Base-by-base conservation (phyloP, 2,888 invertebrate species). In the Agrenia bidenticulata region DNA sequence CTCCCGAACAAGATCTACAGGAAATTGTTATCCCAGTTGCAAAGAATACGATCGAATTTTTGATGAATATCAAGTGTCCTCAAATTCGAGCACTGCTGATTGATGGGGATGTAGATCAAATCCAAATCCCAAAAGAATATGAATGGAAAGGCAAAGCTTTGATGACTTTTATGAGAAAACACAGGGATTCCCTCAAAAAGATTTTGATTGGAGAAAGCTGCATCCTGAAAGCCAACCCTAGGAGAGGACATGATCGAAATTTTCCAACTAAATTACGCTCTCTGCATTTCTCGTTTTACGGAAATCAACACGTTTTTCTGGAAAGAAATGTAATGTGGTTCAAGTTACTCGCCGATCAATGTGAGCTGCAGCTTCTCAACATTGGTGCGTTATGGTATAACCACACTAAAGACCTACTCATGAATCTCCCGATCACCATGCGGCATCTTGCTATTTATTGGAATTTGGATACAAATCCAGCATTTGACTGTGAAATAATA, bases 21-120 rank as follows among this genome's bases (percentile, higher is more conserved):
- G n/a, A 19, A 15, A 9, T 17, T n/a, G 19, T 15, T 15, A 15
- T 51, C 7, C 2, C 32, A 2, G 50, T 60, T 19, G 60, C 60
- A 9, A 51, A 19, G 27, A 60, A 60, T 21, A 50, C 21, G 32
- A 23, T 50, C 21, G 32, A 2, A 15, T 27, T 32, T 32, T 50
- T 21, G 32, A 32, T 13, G 11, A 24, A 32, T 19, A 26, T 50
- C 5, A 4, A 45, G 9, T 45, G 45, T 19, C 45, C 45, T 45
- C 5, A 19, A 45, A 11, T 45, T 11, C 5, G 19, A 45, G 2
- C 9, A 5, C 45, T 51, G 2, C 4, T 41, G n/a, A 17, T 61
- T 21, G 61, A 61, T 24, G 61, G 61, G 2, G 61, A 61, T 53
- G 41, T 61, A 9, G 61, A 61, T 5, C 61, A 61, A 54, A 23